These are phyloP conservation scores for Emys orbicularis DNA, from an alignment of 2,797 vertebrate genomes.

Conservation along the genomic window DNA sequence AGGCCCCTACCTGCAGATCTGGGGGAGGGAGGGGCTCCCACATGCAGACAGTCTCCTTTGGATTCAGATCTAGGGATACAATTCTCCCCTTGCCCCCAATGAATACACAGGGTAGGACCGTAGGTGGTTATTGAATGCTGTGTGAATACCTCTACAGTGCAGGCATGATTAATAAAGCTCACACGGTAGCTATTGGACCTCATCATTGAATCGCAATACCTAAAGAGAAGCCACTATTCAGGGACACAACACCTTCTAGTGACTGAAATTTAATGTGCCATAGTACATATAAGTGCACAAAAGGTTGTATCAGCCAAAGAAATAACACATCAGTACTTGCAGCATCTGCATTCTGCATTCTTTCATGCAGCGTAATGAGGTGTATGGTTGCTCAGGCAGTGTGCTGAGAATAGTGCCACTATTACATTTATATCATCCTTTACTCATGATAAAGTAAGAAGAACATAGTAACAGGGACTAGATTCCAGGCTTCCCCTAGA, in stretches of 20 bases:
- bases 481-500: background rate
- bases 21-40: background rate
- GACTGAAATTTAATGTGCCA: accelerated
- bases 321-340: background rate
- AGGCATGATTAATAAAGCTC: background rate
- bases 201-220: background rate
- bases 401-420: background rate
- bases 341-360: background rate
- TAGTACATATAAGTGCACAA: accelerated
- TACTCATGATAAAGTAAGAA: accelerated
- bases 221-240: background rate
- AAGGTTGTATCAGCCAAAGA: background rate
- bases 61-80: background rate
- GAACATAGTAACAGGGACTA: accelerated
- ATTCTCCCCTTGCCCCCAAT: background rate
- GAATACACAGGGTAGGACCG: background rate
- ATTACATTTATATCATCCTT: accelerated
- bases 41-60: background rate
- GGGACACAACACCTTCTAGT: background rate
- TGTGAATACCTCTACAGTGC: background rate
- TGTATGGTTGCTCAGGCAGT: background rate
- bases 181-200: background rate
- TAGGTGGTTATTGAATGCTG: background rate
- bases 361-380: accelerated
- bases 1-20: background rate